Percentiles rank a stretch among this genome's conserved stretches.
phyloP scores from a whole-genome alignment of 2,797 vertebrate genomes.

The Orientallactaga sibirica region DNA sequence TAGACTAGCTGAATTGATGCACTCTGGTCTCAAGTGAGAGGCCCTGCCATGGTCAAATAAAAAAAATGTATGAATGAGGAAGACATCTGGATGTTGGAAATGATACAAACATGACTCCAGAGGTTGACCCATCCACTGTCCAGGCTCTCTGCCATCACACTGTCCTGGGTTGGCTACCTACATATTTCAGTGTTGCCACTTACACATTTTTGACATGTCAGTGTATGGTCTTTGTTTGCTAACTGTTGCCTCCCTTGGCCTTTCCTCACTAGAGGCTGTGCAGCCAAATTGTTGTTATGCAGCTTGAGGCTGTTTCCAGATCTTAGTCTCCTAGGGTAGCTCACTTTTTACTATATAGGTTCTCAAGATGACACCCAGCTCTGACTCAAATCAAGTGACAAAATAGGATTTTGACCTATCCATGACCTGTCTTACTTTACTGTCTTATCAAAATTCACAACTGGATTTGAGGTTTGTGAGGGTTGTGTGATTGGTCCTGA shows the following conservation, averaged over 20 bases:
- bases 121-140: not conserved
- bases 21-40: too few relatives aligned
- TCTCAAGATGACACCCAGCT: not conserved
- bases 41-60: too few relatives aligned
- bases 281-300: not conserved
- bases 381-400: not conserved
- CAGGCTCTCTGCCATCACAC: not conserved
- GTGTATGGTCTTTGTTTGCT: not conserved
- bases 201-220: not conserved
- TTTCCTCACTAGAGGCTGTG: not conserved
- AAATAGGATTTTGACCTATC: not conserved
- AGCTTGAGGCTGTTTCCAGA: not conserved
- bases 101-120: not conserved
- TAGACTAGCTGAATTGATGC: too few relatives aligned
- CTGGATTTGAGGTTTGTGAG: not conserved
- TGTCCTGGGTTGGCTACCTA: not conserved
- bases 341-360: not conserved
- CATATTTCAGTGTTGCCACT: not conserved
- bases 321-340: not conserved
- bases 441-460: not conserved
- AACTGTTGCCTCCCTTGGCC: not conserved
- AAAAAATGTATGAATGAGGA: too few relatives aligned
- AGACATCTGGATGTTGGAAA: too few relatives aligned
- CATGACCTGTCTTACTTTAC: not conserved
- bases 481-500: not conserved